Base-by-base conservation (phyloP, 2,113 vertebrate genomes). In the Furnarius figulus region DNA sequence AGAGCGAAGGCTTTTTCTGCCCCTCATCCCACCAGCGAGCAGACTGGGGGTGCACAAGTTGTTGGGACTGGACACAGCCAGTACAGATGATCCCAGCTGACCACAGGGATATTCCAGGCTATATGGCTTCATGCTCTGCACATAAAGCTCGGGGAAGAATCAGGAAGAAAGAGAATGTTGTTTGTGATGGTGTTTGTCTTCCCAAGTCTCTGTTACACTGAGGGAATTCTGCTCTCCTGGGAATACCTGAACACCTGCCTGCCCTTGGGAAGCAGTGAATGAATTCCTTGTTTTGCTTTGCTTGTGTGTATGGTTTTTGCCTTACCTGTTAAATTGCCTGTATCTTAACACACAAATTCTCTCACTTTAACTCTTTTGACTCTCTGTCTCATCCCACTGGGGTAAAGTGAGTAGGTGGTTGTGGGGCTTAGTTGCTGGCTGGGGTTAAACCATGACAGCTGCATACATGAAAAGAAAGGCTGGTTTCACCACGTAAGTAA, bases 81-180 rank as follows among this genome's bases (percentile, higher is more conserved):
- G n/a, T 13, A 72, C 11, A 52, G 11, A 8, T 61, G 73, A 44
- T 5, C 17, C 12, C 24, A 31, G 5, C 2, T 30, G 28, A n/a
- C 28, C 30, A n/a, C n/a, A 40, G n/a, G 13, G 15, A 30, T 21
- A n/a, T 63, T 63, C 47, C 47, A 62, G 28, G 33, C 8, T 8
- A 2, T 25, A 30, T 5, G 8, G 3, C 8, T 11, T 53, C 37
- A 24, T 21, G 12, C 10, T 71, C 20, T 2, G 0, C 12, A 3
- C n/a, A 40, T 23, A 63, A 21, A 49, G 5, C 39, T n/a, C 14
- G 8, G 13, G 20, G 19, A 4, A 31, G 23, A 40, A 63, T 28
- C n/a, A 47, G 10, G 23, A 63, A 63, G 12, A 40, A 40, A n/a
- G 15, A 28, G 6, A 3, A 47, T 30, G 4, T 21, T 14, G n/a